A percentile compares a stretch with the other conserved stretches of the same genome.
Conservation (phyloP, 92 coral and sea anemone species). For the Isaurus tuberculatus region DNA sequence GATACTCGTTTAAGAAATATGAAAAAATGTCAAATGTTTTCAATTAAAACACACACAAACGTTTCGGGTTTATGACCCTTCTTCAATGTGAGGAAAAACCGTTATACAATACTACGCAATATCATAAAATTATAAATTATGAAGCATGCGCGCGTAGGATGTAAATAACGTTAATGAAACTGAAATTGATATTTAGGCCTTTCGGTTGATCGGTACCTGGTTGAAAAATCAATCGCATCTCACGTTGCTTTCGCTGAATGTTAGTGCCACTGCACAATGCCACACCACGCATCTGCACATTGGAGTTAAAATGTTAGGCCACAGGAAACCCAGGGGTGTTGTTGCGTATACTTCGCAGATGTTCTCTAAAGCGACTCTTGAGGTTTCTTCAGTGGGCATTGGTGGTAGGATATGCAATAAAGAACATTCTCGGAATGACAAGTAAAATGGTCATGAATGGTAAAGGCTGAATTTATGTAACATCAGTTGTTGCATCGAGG, state of each 20-base stretch:
- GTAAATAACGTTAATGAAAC: too few species aligned
- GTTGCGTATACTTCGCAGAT: slow-evolving; percentile 8
- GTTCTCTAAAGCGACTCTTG: slow-evolving; percentile 22
- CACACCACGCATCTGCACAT: slow-evolving; percentile 33
- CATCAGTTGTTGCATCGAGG: slow-evolving; percentile 25
- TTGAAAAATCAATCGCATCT: slow-evolving; percentile 46
- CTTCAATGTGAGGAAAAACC: too few species aligned
- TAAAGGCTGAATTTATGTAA: slow-evolving; percentile 16
- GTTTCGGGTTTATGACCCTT: too few species aligned
- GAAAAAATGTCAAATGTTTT: too few species aligned
- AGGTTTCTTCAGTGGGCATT: slow-evolving; percentile 42
- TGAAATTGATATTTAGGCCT: slow-evolving; percentile 31
- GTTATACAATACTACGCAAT: too few species aligned
- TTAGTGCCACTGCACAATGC: slow-evolving; percentile 14
- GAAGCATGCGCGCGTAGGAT: too few species aligned
- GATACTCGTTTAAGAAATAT: too few species aligned
- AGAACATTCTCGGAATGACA: slow-evolving; percentile 15
- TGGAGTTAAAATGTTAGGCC: slow-evolving; percentile 9
- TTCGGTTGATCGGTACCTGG: slow-evolving; percentile 44
- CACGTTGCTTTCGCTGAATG: slow-evolving; percentile 36
- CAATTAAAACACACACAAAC: too few species aligned
- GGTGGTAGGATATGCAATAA: slow-evolving; percentile 27
- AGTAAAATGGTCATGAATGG: slow-evolving; percentile 25
- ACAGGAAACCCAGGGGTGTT: slow-evolving; percentile 1
- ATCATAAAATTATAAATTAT: too few species aligned